phyloP scores from a whole-genome alignment of 2,797 vertebrate genomes.

The Carapus acus region DNA sequence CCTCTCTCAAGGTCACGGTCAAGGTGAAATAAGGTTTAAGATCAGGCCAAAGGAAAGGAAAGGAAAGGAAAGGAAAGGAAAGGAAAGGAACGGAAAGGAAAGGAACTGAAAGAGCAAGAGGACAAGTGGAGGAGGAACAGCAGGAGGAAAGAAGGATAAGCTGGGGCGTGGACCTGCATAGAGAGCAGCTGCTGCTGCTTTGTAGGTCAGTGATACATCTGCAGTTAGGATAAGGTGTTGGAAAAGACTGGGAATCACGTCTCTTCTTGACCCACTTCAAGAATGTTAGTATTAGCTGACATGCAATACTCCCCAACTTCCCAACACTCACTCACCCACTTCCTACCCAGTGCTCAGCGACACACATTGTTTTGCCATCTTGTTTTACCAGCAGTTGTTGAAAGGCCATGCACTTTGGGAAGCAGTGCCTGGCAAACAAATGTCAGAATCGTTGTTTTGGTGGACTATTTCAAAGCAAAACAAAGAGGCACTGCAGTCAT shows the following conservation, averaged over 20 bases:
- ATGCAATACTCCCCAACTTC: conserved; percentile 57
- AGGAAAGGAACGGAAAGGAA: background rate
- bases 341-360: conserved; percentile 39
- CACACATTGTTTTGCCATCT: conserved; percentile 54
- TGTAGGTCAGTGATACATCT: conserved; percentile 71
- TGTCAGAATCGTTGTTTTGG: conserved; percentile 13
- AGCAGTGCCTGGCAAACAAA: conserved; percentile 25
- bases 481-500: too few species aligned
- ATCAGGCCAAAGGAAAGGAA: background rate
- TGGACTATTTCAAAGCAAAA: conserved; percentile 11
- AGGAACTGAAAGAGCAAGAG: conserved; percentile 8
- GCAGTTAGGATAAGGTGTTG: conserved; percentile 60
- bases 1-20: conserved; percentile 9
- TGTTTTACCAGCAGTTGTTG: conserved; percentile 56
- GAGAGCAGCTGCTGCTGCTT: conserved; percentile 65
- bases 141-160: conserved; percentile 24
- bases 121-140: conserved; percentile 7
- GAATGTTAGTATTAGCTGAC: conserved; percentile 65
- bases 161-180: conserved; percentile 52
- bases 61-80: background rate
- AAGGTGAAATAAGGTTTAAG: conserved; percentile 4
- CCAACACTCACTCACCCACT: conserved; percentile 57
- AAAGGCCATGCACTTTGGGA: conserved; percentile 50
- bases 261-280: conserved; percentile 69
- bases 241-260: conserved; percentile 64